Base-by-base conservation (phyloP, 2,888 invertebrate genomes). In the Pocota personata region DNA sequence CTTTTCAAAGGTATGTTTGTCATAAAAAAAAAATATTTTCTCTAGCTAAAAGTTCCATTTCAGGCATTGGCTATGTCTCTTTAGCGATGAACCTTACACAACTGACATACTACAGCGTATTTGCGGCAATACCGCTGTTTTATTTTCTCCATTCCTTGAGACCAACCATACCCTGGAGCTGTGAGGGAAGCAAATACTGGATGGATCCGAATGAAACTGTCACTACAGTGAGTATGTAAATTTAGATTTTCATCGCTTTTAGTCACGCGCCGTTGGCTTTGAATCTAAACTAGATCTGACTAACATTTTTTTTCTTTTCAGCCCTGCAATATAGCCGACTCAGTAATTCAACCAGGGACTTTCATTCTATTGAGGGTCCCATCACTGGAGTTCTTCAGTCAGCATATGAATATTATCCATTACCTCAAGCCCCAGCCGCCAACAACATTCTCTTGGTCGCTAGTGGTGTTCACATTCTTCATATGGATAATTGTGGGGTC, bases 41-140 rank as follows among this genome's bases (percentile, higher is more conserved):
- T 16, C 19, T 4, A 2, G 7, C 8, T n/a, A 52, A 46, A 6
- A 5, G 2, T 30, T 24, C 24, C 21, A 6, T 58, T 66, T 19
- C 19, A 97, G 97, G 98, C 58, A 96, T 97, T 46, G 98, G 98
- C 1, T 97, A 96, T 90, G 96, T 97, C 0, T 95, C 96, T 8
- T 93, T 97, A 2, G 93, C 96, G 35, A 93, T 97, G 88, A 97
- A 97, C 87, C 93, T 96, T 79, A 95, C 97, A 92, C 94, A 96
- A 72, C 95, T 96, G 72, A 94, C 94, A 82, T 98, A 97, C 92
- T 97, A 97, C 92, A 82, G 52, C 12, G 80, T 84, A 12, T 77
- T 80, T 60, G 79, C 84, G 2, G 87, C 80, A 46, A 76, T 87
- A 93, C 96, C 97, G 0, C 90, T 97, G 48, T 94, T 95, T 87